A percentile compares a stretch with the other conserved stretches of the same genome.
Evolutionary conservation across 2,888 invertebrate genomes (phyloP).

Genomic region (Oligia strigilis): DNA sequence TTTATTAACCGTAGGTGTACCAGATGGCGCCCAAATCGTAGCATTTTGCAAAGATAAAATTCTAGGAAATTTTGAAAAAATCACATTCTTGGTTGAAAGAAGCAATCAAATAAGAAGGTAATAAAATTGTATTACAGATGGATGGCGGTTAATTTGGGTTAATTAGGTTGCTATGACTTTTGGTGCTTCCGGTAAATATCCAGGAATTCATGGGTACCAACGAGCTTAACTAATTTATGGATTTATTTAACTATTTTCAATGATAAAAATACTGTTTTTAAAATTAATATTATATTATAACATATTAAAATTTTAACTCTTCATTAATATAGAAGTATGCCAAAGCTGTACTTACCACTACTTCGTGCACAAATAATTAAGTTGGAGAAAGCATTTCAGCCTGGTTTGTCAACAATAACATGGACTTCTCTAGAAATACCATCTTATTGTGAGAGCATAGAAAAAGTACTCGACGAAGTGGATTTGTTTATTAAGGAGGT

Average conservation of each 20-base stretch:
- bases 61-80: conserved; percentile 90
- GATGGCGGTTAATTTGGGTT: too few relatives aligned
- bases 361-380: conserved; percentile 92
- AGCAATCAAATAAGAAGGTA: conserved; percentile 91
- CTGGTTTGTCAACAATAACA: conserved; percentile 94
- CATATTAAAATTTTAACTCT: conserved; percentile 38
- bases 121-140: background rate
- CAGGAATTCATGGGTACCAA: background rate
- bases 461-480: conserved; percentile 90
- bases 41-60: conserved; percentile 94
- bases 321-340: conserved; percentile 87
- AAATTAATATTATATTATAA: background rate
- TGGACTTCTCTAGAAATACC: conserved; percentile 95
- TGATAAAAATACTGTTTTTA: background rate
- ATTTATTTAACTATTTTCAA: background rate
- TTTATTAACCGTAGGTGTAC: conserved; percentile 90
- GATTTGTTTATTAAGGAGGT: conserved; percentile 92
- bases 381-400: conserved; percentile 93
- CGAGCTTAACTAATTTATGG: background rate
- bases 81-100: conserved; percentile 91
- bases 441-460: conserved; percentile 91
- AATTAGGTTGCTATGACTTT: background rate
- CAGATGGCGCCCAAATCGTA: conserved; percentile 94
- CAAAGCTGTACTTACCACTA: conserved; percentile 92
- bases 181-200: background rate